Percentiles rank a stretch among this genome's conserved stretches.
phyloP scores from a whole-genome alignment of 2,888 invertebrate species.

The Chirona hameri region DNA sequence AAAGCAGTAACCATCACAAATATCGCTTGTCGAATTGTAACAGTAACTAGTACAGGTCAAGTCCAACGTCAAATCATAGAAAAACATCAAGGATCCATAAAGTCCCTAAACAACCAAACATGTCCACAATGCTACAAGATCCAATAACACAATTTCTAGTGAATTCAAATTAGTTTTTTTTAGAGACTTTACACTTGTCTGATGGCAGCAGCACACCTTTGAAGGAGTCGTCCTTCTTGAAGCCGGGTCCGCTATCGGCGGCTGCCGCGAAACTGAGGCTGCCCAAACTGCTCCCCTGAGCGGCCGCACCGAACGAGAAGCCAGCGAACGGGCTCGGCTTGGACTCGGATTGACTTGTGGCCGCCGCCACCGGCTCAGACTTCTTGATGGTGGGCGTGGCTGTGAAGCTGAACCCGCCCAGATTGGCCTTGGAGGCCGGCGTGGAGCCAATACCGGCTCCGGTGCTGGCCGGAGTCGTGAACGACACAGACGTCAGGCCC shows the following conservation, averaged over 20 bases:
- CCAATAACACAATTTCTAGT: no score
- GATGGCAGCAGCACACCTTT: neutral
- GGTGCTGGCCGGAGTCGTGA: no score
- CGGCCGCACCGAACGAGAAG: constrained; percentile 36
- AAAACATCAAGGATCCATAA: no score
- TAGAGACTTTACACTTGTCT: no score
- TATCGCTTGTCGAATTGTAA: no score
- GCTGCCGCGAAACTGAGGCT: neutral
- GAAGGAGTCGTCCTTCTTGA: constrained; percentile 12
- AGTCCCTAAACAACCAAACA: no score
- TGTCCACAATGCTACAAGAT: no score
- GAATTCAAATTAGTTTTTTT: no score
- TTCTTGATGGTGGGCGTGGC: constrained; percentile 34
- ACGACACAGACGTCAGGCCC: no score
- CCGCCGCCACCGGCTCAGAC: constrained; percentile 30
- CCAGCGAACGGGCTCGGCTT: constrained; percentile 34
- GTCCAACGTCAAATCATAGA: no score
- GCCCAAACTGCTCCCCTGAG: neutral
- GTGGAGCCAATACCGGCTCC: neutral
- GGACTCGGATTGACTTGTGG: neutral
- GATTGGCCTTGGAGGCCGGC: neutral
- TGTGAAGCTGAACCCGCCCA: constrained; percentile 40
- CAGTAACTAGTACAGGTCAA: no score
- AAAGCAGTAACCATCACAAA: no score
- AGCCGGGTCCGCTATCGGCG: neutral